phyloP scores from a whole-genome alignment of 2,113 vertebrate species.

The Dermatemys mawii region DNA sequence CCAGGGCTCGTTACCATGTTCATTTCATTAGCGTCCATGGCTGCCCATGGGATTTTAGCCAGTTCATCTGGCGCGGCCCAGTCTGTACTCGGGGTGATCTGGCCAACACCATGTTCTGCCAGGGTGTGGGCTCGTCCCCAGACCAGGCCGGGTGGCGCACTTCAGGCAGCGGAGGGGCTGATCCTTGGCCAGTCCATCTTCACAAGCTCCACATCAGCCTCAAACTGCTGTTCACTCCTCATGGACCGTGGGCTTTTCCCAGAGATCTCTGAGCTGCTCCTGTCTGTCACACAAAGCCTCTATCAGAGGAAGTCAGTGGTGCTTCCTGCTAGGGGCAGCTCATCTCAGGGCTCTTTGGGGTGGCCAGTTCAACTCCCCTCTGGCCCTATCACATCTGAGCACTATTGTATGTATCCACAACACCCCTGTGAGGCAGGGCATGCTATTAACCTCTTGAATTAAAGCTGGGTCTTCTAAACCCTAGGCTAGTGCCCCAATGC shows the following conservation, averaged over 20 bases:
- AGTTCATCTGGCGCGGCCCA: not conserved
- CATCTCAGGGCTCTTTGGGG: not conserved
- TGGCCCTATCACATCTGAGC: not conserved
- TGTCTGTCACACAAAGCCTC: not conserved
- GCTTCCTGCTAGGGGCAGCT: not conserved
- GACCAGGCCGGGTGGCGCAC: rapidly evolving
- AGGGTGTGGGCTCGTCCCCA: not conserved
- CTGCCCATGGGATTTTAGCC: not conserved
- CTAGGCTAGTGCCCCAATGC: too few relatives aligned
- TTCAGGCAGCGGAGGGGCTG: too few relatives aligned
- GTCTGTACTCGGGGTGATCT: not conserved
- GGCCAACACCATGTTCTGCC: not conserved
- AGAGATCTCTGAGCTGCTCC: not conserved
- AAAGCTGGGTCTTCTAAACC: too few relatives aligned
- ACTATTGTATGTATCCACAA: too few relatives aligned
- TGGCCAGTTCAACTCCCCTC: not conserved
- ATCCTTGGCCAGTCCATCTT: not conserved
- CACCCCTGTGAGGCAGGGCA: too few relatives aligned
- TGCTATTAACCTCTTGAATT: too few relatives aligned
- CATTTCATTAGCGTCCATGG: not conserved
- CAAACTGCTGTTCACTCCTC: not conserved
- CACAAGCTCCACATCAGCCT: not conserved
- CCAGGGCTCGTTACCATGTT: not conserved
- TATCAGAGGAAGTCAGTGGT: not conserved
- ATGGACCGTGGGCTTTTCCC: not conserved